Conservation (phyloP, 2,797 vertebrate genomes). For the Megalops cyprinoides region DNA sequence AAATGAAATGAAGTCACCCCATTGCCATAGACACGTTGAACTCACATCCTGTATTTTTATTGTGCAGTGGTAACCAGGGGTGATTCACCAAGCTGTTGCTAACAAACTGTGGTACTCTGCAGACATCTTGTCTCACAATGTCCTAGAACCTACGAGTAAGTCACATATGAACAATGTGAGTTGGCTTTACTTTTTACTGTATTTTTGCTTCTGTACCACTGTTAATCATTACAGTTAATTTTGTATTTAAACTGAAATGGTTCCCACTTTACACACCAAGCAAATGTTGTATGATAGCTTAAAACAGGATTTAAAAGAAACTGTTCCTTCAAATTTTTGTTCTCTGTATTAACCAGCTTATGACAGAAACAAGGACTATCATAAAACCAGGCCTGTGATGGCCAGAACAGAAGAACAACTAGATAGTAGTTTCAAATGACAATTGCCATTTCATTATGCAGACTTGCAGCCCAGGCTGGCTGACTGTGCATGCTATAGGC, state of each 20-base stretch:
- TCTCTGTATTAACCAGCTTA: neutral
- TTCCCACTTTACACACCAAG: neutral
- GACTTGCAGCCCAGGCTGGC: no score
- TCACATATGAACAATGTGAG: neutral
- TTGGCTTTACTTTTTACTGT: neutral
- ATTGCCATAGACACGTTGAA: slow-evolving; percentile 13
- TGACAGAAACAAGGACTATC: neutral
- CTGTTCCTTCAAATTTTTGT: neutral
- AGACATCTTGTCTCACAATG: neutral
- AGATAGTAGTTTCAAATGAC: no score
- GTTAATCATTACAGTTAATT: neutral
- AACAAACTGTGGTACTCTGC: neutral
- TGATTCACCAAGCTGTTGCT: slow-evolving; percentile 10
- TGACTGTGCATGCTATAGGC: no score
- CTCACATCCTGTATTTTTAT: slow-evolving; percentile 7
- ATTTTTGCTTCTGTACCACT: neutral
- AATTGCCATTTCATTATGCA: no score
- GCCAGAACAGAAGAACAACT: no score
- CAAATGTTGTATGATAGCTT: neutral
- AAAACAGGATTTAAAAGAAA: neutral
- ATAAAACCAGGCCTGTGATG: no score
- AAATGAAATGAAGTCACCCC: slow-evolving; percentile 1
- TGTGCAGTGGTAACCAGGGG: neutral
- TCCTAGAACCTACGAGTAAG: neutral
- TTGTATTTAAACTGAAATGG: neutral